A percentile compares a stretch with the other conserved stretches of the same genome.
Conservation (phyloP, 2,797 vertebrate genomes). For the Arnoldichthys spilopterus region DNA sequence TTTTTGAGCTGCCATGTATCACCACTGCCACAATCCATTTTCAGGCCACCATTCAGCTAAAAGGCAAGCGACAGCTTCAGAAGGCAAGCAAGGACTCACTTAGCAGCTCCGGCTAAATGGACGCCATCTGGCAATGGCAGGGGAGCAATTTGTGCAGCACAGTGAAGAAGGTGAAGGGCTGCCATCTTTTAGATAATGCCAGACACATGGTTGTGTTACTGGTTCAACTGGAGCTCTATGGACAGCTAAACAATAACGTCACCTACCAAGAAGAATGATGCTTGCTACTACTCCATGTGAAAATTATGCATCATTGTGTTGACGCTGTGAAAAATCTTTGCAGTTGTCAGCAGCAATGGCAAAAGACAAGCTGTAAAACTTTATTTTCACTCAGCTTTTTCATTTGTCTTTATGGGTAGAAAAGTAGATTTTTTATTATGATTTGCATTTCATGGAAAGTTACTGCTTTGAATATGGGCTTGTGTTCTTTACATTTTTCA, state of each 20-base stretch:
- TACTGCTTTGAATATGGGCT: too few relatives aligned
- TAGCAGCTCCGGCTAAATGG: slow-evolving; percentile 62
- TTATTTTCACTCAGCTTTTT: background rate
- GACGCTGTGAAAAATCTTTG: background rate
- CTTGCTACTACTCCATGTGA: background rate
- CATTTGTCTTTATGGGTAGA: background rate
- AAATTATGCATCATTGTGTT: background rate
- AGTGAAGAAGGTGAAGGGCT: slow-evolving; percentile 48
- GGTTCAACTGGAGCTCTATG: slow-evolving; percentile 11
- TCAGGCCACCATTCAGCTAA: slow-evolving; percentile 34
- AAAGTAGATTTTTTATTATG: too few relatives aligned
- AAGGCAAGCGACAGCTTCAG: slow-evolving; percentile 34
- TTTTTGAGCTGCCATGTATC: slow-evolving; percentile 55
- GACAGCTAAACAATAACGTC: slow-evolving; percentile 26
- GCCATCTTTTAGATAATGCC: slow-evolving; percentile 46
- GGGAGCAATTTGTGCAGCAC: slow-evolving; percentile 61
- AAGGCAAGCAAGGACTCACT: slow-evolving; percentile 61
- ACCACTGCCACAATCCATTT: slow-evolving; percentile 53
- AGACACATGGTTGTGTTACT: slow-evolving; percentile 48
- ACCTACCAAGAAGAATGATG: background rate
- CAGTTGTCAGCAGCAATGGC: background rate
- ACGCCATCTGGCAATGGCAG: slow-evolving; percentile 65
- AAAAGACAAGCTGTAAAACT: background rate
- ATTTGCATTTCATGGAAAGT: too few relatives aligned
- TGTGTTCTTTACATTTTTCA: too few relatives aligned